Evolutionary conservation across 2,113 vertebrate species (phyloP), one percentile per base, ranked within the genome.

Genomic region (Leptodactylus fuscus): DNA sequence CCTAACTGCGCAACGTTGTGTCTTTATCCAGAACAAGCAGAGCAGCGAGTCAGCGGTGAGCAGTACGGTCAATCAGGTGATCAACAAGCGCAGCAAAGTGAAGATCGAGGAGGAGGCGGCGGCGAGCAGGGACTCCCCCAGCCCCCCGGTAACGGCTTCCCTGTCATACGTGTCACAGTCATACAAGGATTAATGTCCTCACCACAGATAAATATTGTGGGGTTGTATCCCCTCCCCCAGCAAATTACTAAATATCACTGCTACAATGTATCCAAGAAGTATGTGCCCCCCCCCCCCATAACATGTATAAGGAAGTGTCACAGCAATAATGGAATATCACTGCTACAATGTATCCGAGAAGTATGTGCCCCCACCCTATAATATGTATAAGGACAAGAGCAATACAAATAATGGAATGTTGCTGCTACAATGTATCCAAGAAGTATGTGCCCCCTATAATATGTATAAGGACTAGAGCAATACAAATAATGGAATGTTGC

Each of bases 61-160:
- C 94, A 97, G 96, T 91, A 97, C 96, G 0, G 95, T 96, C 90
- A 95, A 96, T 83, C 95, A 96, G n/a, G 91, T 95, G 71, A 94
- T 96, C 86, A 94, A 95, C 87, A 97, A 97, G 85, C 94, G 95
- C 88, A 96, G 94, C 91, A 97, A 97, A 88, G 95, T 97, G 89
- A 97, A 97, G 93, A 96, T 93, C 0, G 96, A 97, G 91, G 92
- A 89, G 0, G 96, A 96, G 81, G 94, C 91, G 81, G 94, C 91
- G 53, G 89, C 92, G 44, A 88, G 88, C 48, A 91, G 95, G 29
- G 89, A 92, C 29, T 96, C 96, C 51, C 95, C 95, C 1, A 76
- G 90, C 69, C 92, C 95, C 8, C 96, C 96, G 95, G 96, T 97
- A 94, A 71, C n/a, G 20, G 16, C 12, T 18, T n/a, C 48, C 48